phyloP scores from a whole-genome alignment of 2,797 vertebrate genomes.

The Sorex maritimensis region DNA sequence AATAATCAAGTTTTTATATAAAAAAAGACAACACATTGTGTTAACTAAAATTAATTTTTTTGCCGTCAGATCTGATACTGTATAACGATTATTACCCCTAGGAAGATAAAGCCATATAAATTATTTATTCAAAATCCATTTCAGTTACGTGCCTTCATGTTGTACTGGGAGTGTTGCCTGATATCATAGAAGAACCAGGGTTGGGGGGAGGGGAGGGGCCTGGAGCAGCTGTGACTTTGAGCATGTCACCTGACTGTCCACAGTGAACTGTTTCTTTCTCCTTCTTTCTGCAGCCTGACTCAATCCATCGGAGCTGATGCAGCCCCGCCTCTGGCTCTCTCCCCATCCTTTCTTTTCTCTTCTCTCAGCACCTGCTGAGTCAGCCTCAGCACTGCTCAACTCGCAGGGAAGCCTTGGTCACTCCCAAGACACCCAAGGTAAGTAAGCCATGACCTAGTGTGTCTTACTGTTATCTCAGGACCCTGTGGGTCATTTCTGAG shows the following conservation, averaged over 20 bases:
- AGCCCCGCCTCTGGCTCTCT: no score
- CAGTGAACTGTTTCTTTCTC: slow-evolving; percentile 6
- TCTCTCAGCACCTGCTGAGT: no score
- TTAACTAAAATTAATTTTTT: background rate
- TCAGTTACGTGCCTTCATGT: background rate
- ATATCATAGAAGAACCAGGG: background rate
- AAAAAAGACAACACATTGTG: no score
- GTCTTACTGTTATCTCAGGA: background rate
- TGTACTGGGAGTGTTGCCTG: background rate
- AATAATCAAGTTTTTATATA: no score
- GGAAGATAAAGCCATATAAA: background rate
- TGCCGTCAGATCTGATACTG: background rate
- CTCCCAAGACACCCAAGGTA: background rate
- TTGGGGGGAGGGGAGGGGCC: background rate
- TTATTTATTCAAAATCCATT: slow-evolving; percentile 45
- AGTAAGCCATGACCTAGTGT: background rate
- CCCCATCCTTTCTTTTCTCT: no score
- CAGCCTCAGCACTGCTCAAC: background rate
- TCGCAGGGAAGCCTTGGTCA: background rate
- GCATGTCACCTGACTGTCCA: background rate
- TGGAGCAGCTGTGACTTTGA: background rate
- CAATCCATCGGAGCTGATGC: no score
- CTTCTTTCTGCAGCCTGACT: no score
- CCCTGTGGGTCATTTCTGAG: background rate
- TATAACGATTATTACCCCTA: background rate